Evolutionary conservation across 1,140 invertebrate species (phyloP), one percentile per base, ranked within the genome.

Genomic region (Nephotettix cincticeps): DNA sequence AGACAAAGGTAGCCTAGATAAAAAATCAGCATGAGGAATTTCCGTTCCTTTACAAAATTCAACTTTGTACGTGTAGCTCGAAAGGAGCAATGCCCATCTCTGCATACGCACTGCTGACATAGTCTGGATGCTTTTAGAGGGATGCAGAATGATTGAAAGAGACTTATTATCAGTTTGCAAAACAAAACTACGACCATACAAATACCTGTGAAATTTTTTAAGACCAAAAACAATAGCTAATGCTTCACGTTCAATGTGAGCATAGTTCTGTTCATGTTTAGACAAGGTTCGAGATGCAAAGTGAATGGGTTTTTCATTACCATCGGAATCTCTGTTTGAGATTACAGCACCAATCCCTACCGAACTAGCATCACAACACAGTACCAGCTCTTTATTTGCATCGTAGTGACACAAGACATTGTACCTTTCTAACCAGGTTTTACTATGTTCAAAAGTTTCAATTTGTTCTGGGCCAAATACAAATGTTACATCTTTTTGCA

Each of bases 281-380:
- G 74, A 77, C 21, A 87, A 68, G 1, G 79, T 78, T 68, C 82
- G 13, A 30, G 61, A 36, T 19, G 65, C 43, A 28, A 67, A 67
- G 23, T 28, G 9, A 13, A 40, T 43, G n/a, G 30, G 65, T 40
- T n/a, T 32, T 40, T 67, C 21, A 71, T 28, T 61, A 51, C 19
- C 13, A 28, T 45, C 13, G 63, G 47, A n/a, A 4, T 9, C 3
- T 9, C 3, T n/a, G n/a, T 51, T 6, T 9, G 47, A 3, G 4
- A 51, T 51, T 6, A 51, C 21, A 3, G 17, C 17, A 23, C 47
- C 47, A 4, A 51, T n/a, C 3, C 47, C 47, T 11, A 11, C 6
- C 6, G 3, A 6, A 4, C 6, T 11, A 6, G 4, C 6, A 23
- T 51, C 47, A 23, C 47, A 51, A 23, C 6, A 11, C 6, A 51